Evolutionary conservation across 2,113 vertebrate genomes (phyloP), one percentile per base, ranked within the genome.

Genomic region (Sterna hirundo): DNA sequence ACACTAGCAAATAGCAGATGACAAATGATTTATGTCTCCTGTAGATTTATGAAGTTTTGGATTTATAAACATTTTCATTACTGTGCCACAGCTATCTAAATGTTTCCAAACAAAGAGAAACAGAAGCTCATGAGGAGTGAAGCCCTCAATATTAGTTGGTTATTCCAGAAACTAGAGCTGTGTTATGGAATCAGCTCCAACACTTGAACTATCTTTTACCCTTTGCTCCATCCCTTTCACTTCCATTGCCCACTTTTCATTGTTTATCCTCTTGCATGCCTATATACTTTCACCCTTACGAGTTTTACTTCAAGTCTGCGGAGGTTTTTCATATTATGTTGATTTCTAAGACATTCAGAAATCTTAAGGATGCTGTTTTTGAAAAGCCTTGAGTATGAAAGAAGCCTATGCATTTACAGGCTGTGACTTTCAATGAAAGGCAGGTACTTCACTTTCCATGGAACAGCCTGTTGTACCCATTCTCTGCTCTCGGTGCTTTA

Each of bases 1-100:
- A 77, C 29, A 91, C 14, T 61, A 65, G 40, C 65, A 94, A 95
- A 93, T 83, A 95, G 70, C 93, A 94, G 86, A 95, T 95, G 86
- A 96, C 78, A 96, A 94, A 89, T 94, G 1, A 94, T 88, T 78
- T 91, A 54, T 36, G 89, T 91, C 61, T 86, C 62, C 89, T 66
- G 81, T 32, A 89, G 87, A 94, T 89, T 87, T 79, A 77, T 54
- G 58, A 93, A 91, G 61, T 44, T 93, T 79, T 85, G 54, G 52
- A 85, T 87, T 93, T 60, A 87, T 65, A 91, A 97, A 89, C 54
- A 87, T 85, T 95, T 95, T 83, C 84, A 84, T 57, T 4, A 84
- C 54, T 65, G 17, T 69, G 36, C 54, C 69, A 57, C 52, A 91
- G 60, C 26, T 68, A 89, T 64, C 49, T 85, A 58, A 88, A 72